phyloP scores from a whole-genome alignment of 2,113 vertebrate genomes.

The Corythaixoides concolor region DNA sequence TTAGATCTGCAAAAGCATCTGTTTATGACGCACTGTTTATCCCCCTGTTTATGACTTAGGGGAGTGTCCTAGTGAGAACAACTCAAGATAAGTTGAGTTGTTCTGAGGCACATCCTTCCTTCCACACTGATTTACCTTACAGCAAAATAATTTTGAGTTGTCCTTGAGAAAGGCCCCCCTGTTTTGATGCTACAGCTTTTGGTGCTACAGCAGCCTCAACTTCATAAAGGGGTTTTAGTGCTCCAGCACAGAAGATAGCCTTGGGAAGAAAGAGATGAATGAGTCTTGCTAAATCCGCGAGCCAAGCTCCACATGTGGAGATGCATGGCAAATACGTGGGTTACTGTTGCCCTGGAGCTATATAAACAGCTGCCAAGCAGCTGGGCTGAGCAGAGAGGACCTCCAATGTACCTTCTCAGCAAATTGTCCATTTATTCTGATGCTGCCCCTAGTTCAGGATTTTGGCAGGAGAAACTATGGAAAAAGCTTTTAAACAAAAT shows the following conservation, averaged over 20 bases:
- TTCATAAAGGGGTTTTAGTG: neutral
- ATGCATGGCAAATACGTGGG: neutral
- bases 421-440: constrained; percentile 34
- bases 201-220: neutral
- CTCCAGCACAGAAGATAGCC: neutral
- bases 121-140: neutral
- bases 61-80: neutral
- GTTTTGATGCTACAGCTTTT: neutral
- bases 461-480: constrained; percentile 4
- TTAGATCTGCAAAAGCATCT: neutral
- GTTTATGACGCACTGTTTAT: neutral
- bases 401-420: neutral
- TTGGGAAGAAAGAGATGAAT: constrained; percentile 5
- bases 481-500: constrained; percentile 1
- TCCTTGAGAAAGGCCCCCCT: neutral
- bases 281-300: neutral
- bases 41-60: neutral
- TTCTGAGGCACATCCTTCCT: neutral
- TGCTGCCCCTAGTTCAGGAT: neutral
- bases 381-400: constrained; percentile 27
- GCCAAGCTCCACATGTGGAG: neutral
- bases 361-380: constrained; percentile 11
- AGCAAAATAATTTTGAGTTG: neutral
- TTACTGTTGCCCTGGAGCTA: constrained; percentile 12
- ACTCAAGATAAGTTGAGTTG: neutral